These are phyloP conservation scores for Dasysyrphus tricinctus DNA, from an alignment of 2,888 invertebrate species.

Conservation along the genomic window DNA sequence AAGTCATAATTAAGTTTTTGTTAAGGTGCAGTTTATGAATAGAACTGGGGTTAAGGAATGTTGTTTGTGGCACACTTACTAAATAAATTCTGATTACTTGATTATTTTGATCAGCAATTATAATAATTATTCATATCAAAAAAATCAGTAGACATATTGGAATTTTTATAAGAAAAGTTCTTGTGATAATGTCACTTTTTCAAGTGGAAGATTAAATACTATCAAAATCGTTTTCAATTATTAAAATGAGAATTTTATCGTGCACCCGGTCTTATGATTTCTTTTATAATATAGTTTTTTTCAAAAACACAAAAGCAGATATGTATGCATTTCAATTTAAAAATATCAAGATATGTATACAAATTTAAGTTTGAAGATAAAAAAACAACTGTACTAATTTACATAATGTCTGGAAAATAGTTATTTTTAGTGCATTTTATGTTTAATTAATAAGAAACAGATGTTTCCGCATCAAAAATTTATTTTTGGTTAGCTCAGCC, in stretches of 20 bases:
- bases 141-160: no score
- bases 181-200: no score
- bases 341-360: no score
- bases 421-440: conserved; percentile 3
- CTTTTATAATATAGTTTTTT: no score
- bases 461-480: not conserved
- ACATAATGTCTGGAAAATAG: conserved; percentile 1
- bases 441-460: not conserved
- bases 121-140: no score
- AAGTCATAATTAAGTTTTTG: not conserved
- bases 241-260: no score
- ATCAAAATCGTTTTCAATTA: no score
- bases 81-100: not conserved
- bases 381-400: not conserved
- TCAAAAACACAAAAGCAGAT: no score
- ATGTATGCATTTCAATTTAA: no score
- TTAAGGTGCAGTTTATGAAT: not conserved
- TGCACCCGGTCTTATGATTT: no score
- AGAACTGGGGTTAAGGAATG: not conserved
- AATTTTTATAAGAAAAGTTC: no score
- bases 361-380: not conserved
- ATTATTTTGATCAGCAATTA: not conserved
- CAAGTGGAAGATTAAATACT: no score
- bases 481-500: not conserved
- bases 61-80: conserved; percentile 11